Evolutionary conservation across 2,888 invertebrate genomes (phyloP), one percentile per base, ranked within the genome.

Genomic region (Meandrusa payeni): DNA sequence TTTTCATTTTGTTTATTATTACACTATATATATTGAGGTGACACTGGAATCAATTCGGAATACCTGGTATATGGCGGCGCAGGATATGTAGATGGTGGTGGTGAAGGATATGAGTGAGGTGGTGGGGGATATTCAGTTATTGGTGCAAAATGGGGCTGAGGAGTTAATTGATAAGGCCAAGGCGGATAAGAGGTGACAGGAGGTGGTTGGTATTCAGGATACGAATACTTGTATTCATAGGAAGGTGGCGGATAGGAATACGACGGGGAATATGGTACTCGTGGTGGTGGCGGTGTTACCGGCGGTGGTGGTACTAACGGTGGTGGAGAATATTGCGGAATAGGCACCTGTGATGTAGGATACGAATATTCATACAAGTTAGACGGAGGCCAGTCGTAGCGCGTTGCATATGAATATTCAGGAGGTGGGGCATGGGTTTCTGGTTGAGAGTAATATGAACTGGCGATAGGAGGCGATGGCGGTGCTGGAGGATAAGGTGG

Each of bases 401-500:
- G 41, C n/a, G 15, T 15, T 17, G 41, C 13, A 22, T 42, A 39
- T 1, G 47, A n/a, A 5, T 43, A 38, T 13, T 43, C 43, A 4
- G 32, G 32, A 4, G 12, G 3, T 7, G 48, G 52, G 38, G 48
- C 38, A 38, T 43, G 31, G 0, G 32, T 3, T 19, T 59, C 54
- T 32, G 57, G 48, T 29, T 59, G 52, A 0, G 57, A 42, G 4
- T 51, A 42, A 12, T 48, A 47, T 7, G 51, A 42, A 10, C 52
- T 44, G 3, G 49, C 28, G 10, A 24, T 29, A n/a, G 40, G 6
- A 23, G 46, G 44, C 10, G 40, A 24, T 13, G 45, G 45, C 1
- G 48, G n/a, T 5, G 47, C 10, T 10, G 49, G 26, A 7, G 36
- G 10, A 20, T 47, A 32, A 15, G 48, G 39, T 12, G 37, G 37